These are phyloP conservation scores for Zaprionus camerounensis DNA, from an alignment of 1,140 invertebrate genomes.

Conservation along the genomic window DNA sequence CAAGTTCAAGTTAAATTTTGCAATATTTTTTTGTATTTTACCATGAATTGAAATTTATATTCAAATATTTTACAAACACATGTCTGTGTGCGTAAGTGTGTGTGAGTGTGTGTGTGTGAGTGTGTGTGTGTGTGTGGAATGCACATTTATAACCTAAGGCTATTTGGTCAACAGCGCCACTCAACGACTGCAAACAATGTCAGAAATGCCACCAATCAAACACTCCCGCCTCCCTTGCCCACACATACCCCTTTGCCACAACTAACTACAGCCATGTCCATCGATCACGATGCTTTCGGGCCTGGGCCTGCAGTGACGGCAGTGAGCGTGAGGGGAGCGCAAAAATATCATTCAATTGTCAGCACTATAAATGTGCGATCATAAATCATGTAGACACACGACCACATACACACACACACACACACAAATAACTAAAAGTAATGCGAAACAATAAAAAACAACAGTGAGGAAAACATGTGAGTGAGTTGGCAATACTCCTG, in stretches of 20 bases:
- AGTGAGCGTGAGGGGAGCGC: not conserved
- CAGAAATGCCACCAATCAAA: conserved; percentile 69
- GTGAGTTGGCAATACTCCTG: not conserved
- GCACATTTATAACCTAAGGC: conserved; percentile 44
- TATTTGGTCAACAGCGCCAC: conserved; percentile 28
- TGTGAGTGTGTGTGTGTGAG: not conserved
- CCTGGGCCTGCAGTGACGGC: not conserved
- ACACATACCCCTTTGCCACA: not conserved
- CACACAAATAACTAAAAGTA: conserved; percentile 70
- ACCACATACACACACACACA: conserved; percentile 40
- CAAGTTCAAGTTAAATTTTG: conserved; percentile 13
- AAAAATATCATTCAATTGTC: conserved; percentile 83
- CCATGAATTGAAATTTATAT: conserved; percentile 38
- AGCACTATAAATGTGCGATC: conserved; percentile 82
- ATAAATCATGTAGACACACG: conserved; percentile 77
- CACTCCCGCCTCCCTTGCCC: not conserved
- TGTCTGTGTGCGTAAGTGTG: not conserved
- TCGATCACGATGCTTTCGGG: conserved; percentile 64
- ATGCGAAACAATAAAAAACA: conserved; percentile 67
- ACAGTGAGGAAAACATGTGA: conserved; percentile 4
- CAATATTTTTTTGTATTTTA: conserved; percentile 19
- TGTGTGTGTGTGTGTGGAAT: conserved; percentile 12
- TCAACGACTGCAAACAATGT: conserved; percentile 58
- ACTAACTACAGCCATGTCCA: conserved; percentile 34
- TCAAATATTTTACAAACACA: conserved; percentile 28